These are phyloP conservation scores for Neodiprion pinetum DNA, from an alignment of 1,140 invertebrate genomes.

Conservation along the genomic window DNA sequence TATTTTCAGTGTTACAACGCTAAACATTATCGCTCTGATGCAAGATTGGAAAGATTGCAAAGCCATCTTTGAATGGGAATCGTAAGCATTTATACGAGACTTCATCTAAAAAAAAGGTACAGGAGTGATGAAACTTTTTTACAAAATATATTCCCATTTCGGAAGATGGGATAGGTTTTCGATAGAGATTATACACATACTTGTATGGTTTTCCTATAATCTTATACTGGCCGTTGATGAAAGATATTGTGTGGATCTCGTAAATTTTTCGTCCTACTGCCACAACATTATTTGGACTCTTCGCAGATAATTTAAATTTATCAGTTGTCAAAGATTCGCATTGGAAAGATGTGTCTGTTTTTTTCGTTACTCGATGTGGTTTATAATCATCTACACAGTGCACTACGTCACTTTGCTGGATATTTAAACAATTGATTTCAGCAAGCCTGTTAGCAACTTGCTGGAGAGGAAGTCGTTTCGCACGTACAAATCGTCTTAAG, in stretches of 20 bases:
- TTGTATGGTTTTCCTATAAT: background rate
- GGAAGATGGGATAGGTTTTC: background rate
- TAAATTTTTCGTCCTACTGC: background rate
- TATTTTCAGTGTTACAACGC: background rate
- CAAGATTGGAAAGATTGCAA: background rate
- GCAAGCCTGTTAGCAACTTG: background rate
- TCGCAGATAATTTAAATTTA: background rate
- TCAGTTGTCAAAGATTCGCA: background rate
- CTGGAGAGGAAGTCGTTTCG: background rate
- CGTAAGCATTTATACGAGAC: background rate
- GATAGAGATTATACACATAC: background rate
- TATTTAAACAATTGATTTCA: background rate
- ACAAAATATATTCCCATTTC: slow-evolving; percentile 1
- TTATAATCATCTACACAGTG: background rate
- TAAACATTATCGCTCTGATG: background rate
- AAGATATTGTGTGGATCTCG: background rate
- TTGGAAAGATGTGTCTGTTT: background rate
- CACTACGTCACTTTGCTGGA: background rate
- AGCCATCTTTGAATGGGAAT: background rate
- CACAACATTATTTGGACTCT: background rate
- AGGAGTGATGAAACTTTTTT: background rate
- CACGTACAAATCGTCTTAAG: slow-evolving; percentile 15
- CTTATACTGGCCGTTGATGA: background rate
- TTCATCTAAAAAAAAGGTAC: background rate
- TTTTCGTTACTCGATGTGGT: background rate